These are phyloP conservation scores for Apistogramma diplotaenia DNA, from an alignment of 2,113 vertebrate species.

Conservation along the genomic window DNA sequence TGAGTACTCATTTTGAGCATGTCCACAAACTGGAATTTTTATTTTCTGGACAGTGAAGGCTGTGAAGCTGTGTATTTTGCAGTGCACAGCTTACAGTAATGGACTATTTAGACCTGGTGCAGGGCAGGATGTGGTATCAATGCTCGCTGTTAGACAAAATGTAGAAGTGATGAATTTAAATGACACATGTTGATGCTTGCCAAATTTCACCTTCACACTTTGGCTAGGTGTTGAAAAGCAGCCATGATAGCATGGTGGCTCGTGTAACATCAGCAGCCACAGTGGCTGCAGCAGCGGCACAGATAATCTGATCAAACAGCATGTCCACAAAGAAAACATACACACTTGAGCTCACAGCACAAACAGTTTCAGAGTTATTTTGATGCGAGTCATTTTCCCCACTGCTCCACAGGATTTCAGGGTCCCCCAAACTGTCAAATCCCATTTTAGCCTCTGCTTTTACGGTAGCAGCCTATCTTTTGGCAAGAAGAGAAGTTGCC, in stretches of 20 bases:
- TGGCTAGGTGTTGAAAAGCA: not conserved
- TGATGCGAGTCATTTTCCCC: not conserved
- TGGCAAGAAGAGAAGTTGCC: not conserved
- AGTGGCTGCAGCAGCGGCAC: not conserved
- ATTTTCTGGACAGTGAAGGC: not conserved
- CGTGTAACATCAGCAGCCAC: not conserved
- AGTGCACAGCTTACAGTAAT: rapidly evolving
- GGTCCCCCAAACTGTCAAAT: not conserved
- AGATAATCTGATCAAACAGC: not conserved
- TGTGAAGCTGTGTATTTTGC: not conserved
- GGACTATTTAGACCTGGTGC: not conserved
- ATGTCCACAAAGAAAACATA: constrained; percentile 1
- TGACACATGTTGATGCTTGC: not conserved
- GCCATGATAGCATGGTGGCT: not conserved
- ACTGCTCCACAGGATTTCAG: not conserved
- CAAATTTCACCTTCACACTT: not conserved
- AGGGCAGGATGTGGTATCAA: not conserved
- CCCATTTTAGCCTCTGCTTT: not conserved
- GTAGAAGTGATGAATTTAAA: not conserved
- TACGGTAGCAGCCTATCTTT: not conserved
- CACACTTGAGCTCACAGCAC: not conserved
- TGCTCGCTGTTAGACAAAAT: not conserved
- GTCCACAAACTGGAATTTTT: not conserved
- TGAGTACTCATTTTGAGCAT: too few species aligned
- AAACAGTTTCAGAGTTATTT: not conserved